Base-by-base conservation (phyloP, 2,888 invertebrate genomes). In the Drosophila fulvimacula region DNA sequence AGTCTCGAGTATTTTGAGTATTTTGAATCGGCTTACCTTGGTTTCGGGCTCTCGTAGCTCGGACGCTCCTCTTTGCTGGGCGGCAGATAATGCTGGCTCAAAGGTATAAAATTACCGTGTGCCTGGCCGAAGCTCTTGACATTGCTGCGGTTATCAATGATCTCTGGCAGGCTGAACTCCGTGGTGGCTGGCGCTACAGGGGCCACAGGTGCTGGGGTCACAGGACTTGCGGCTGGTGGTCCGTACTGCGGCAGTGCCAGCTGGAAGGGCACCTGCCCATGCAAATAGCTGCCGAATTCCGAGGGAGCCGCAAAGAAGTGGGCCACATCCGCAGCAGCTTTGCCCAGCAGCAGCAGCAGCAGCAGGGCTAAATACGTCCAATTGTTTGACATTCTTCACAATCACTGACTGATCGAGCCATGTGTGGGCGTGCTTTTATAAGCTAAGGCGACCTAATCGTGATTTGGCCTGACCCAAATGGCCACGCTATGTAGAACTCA, bases 91-190 rank as follows among this genome's bases (percentile, higher is more conserved):
- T 86, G 82, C 17, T 89, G 85, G 3, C 73, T 79, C 0, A 92
- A 53, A 0, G 92, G 92, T 74, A 92, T 92, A 60, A 92, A 91
- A 42, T 82, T 83, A 15, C 73, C 81, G 38, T 81, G 82, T 9
- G 76, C 76, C 36, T 77, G 79, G 5, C 71, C 69, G 7, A 58
- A 60, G 13, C 60, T 61, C 68, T 73, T 87, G 0, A 84, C 60
- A 32, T 13, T 6, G 53, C 78, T 84, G 13, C 91, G 91, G 78
- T 92, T 92, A 48, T 91, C 90, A 10, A 92, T 82, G 2, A 92
- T 83, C 65, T 92, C 92, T 0, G 92, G 92, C 27, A 92, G 61
- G 4, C 65, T 72, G n/a, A 90, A 91, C 52, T 92, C 91, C 0
- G 91, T 89, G 11, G 89, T 85, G 9, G 89, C 65, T 0, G 90